Evolutionary conservation across 2,113 vertebrate species (phyloP).

Genomic region (Podiceps cristatus): DNA sequence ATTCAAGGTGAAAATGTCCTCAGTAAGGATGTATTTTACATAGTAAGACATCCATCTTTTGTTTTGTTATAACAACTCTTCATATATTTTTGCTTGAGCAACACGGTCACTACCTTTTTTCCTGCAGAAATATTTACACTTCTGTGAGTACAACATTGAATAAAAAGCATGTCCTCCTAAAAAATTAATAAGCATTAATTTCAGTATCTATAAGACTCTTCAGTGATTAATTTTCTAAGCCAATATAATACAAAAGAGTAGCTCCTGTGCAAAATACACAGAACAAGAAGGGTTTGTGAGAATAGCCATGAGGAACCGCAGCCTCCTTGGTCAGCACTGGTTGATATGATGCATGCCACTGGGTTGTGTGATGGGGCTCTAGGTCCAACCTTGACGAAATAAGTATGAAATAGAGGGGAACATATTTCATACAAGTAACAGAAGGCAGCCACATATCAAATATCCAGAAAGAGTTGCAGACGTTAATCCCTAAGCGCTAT

Average conservation of each 20-base stretch:
- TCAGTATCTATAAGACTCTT: not conserved
- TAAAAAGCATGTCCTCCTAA: not conserved
- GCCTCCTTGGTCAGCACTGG: not conserved
- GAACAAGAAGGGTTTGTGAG: not conserved
- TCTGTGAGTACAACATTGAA: not conserved
- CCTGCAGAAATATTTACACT: not conserved
- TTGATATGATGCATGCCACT: accelerated
- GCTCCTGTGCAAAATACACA: not conserved
- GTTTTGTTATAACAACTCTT: not conserved
- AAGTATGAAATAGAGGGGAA: not conserved
- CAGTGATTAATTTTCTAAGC: not conserved
- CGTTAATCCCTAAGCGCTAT: accelerated
- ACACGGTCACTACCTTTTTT: not conserved
- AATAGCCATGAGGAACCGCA: accelerated
- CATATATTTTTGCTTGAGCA: not conserved
- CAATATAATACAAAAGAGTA: not conserved
- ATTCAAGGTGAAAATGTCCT: slow-evolving; percentile 61
- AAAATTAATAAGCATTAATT: not conserved
- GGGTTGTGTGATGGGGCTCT: not conserved
- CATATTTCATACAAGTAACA: not conserved
- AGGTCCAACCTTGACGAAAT: not conserved
- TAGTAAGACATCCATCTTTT: not conserved
- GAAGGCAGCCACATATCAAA: not conserved
- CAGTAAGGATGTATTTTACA: not conserved
- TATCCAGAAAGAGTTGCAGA: not conserved